A percentile compares a stretch with the other conserved stretches of the same genome.
phyloP scores from a whole-genome alignment of 2,113 vertebrate species.

The Myotis brandtii region DNA sequence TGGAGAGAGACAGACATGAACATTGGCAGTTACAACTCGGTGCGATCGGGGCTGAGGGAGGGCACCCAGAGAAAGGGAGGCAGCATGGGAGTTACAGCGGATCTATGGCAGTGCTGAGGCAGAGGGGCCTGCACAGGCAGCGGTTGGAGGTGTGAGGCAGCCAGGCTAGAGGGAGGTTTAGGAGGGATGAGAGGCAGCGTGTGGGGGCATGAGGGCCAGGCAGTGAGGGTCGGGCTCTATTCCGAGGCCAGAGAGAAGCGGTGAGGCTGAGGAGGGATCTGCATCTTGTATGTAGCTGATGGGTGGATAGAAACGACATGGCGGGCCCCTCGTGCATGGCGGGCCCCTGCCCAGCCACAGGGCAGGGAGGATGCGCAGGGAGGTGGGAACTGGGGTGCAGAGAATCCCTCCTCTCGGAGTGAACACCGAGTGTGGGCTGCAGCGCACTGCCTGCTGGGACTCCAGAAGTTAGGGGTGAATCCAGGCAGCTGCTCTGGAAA shows the following conservation, averaged over 20 bases:
- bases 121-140: background rate
- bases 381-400: background rate
- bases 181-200: background rate
- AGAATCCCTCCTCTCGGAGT: background rate
- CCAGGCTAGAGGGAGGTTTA: background rate
- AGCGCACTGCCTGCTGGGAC: background rate
- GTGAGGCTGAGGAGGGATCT: background rate
- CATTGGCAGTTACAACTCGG: background rate
- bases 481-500: background rate
- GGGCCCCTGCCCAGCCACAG: background rate
- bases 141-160: background rate
- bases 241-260: background rate
- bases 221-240: background rate
- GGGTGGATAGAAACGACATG: background rate
- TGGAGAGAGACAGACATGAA: background rate
- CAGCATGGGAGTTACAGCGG: background rate
- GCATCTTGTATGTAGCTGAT: background rate
- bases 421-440: rapidly evolving
- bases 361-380: background rate
- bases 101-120: rapidly evolving
- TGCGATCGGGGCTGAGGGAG: background rate
- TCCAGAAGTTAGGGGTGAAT: background rate
- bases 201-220: background rate
- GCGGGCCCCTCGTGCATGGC: rapidly evolving
- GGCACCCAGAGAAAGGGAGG: background rate